These are phyloP conservation scores for Microplitis demolitor DNA, from an alignment of 1,140 invertebrate genomes.

Conservation along the genomic window DNA sequence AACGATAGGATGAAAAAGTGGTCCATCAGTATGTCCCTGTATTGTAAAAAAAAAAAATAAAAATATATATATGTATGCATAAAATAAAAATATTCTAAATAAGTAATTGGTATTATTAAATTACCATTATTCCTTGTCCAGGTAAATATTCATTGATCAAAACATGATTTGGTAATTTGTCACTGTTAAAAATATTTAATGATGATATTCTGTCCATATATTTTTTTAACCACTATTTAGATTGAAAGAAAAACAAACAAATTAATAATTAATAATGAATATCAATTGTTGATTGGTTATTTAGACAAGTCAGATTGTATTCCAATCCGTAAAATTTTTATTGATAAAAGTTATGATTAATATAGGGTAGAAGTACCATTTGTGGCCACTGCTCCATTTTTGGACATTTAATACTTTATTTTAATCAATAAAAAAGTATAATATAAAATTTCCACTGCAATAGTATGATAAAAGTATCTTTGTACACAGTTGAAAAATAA, in stretches of 20 bases:
- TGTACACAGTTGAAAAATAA: no score
- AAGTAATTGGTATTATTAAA: conserved; percentile 13
- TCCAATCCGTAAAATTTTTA: no score
- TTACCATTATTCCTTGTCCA: conserved; percentile 89
- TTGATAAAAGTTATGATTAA: no score
- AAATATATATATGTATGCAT: neutral
- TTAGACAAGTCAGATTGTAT: no score
- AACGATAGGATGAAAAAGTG: conserved; percentile 90
- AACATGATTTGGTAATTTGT: conserved; percentile 87
- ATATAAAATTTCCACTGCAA: no score
- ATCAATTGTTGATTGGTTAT: neutral
- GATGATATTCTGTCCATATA: conserved; percentile 76
- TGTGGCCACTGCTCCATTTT: no score
- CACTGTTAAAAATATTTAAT: conserved; percentile 76
- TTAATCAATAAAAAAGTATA: no score
- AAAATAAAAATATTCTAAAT: conserved; percentile 24
- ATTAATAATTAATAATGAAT: conserved; percentile 23
- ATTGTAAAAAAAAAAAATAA: conserved; percentile 12
- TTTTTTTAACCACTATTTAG: conserved; percentile 75
- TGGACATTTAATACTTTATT: no score
- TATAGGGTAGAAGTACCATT: no score
- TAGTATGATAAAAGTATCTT: no score
- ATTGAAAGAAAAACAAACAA: conserved; percentile 38
- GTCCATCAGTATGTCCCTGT: conserved; percentile 92
- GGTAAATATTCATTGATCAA: conserved; percentile 94